Evolutionary conservation across 2,113 vertebrate species (phyloP), one percentile per base, ranked within the genome.

Genomic region (Corythoichthys intestinalis): DNA sequence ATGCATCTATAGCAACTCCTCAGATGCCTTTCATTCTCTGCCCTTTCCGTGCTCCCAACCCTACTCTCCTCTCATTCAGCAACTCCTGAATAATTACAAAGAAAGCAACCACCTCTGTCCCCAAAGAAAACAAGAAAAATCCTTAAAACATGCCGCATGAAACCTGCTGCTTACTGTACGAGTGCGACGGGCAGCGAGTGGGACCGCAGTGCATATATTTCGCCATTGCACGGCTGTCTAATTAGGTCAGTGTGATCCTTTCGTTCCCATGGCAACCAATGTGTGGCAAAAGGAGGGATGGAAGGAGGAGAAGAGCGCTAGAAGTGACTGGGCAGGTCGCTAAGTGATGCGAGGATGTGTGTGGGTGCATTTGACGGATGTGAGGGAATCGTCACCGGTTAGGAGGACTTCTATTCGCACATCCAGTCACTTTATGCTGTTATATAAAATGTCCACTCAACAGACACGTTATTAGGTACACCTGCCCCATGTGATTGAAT

Each of bases 241-340:
- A 89, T 90, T 88, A 86, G 87, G 89, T 89, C 89, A 89, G 84
- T 67, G 74, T 85, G 81, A 86, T 81, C 80, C 50, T 57, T 80
- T 77, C 81, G 82, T 89, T 88, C 81, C 87, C 86, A 88, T 88
- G 80, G 87, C 73, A 89, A 89, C 89, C 50, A 48, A 74, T 78
- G 73, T 72, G 79, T 80, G 71, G 60, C 49, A 53, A 65, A 52
- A 79, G 56, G 61, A 63, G 44, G 10, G 61, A 63, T 47, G 61
- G 44, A 63, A 47, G 61, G 20, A n/a, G 17, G 12, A 63, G 12
- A 44, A 28, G 44, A 63, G 44, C 12, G 15, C 61, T 63, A 20
- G 61, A 61, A 47, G 80, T 78, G 75, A 77, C 78, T 80, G 70
- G 80, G 81, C 65, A 38, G 68, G 73, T 63, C 80, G 77, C 66